phyloP scores from a whole-genome alignment of 2,797 vertebrate species.

The Enteromius thamalakanensis region DNA sequence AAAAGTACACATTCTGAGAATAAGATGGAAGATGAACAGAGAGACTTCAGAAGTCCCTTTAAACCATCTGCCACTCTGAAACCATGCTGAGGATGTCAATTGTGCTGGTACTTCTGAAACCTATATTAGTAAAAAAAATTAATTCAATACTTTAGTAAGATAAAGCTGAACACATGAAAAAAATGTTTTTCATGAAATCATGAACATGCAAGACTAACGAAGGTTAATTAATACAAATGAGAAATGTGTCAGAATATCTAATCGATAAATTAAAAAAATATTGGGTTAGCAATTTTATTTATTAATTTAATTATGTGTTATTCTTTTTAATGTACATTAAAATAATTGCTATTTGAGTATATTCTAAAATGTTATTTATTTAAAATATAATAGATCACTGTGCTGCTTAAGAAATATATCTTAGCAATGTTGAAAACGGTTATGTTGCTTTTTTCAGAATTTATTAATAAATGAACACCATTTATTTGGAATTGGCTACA shows the following conservation, averaged over 20 bases:
- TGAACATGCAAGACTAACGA: neutral
- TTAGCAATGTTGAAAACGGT: neutral
- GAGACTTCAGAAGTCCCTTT: conserved; percentile 38
- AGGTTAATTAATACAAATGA: neutral
- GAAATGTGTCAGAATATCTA: neutral
- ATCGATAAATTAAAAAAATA: neutral
- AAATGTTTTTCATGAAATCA: neutral
- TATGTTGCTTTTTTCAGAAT: neutral
- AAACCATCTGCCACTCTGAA: conserved; percentile 28
- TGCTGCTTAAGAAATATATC: neutral
- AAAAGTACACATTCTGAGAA: conserved; percentile 38
- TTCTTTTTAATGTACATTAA: neutral
- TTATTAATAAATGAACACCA: neutral
- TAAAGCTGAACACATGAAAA: neutral
- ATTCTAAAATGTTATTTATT: neutral
- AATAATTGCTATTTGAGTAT: neutral
- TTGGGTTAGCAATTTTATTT: neutral
- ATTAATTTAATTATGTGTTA: no score
- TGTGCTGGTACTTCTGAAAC: neutral
- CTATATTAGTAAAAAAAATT: neutral
- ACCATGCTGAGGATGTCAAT: neutral
- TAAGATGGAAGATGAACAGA: conserved; percentile 31
- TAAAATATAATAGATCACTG: neutral
- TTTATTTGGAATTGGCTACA: neutral
- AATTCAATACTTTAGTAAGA: neutral